Conservation (phyloP, 2,797 vertebrate species). For the Acanthornis magna region DNA sequence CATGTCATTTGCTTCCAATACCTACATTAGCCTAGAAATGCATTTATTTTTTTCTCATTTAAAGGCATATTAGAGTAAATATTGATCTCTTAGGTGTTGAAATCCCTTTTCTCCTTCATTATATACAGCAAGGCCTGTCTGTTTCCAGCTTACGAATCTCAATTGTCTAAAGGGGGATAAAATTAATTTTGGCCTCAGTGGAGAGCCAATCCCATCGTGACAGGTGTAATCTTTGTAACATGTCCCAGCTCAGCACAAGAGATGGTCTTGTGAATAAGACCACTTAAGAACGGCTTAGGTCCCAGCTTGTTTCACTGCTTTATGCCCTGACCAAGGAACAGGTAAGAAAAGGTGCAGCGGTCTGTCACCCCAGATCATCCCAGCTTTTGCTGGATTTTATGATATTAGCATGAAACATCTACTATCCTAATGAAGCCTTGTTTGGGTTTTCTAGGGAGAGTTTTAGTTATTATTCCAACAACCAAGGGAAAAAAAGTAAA, state of each 20-base stretch:
- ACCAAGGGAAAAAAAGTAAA: background rate
- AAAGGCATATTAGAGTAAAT: background rate
- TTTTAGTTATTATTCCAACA: conserved; percentile 28
- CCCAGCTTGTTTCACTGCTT: background rate
- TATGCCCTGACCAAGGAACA: background rate
- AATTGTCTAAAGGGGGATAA: background rate
- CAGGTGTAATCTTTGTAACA: background rate
- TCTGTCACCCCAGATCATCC: background rate
- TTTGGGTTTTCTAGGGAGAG: conserved; percentile 31
- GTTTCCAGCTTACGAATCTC: background rate
- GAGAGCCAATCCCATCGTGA: background rate
- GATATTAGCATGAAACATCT: background rate
- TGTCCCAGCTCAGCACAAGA: background rate
- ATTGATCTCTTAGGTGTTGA: background rate
- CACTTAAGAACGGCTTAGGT: background rate
- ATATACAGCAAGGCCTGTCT: background rate
- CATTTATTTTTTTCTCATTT: background rate
- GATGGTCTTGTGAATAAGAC: too few relatives aligned
- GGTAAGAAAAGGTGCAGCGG: background rate
- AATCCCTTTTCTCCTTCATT: background rate
- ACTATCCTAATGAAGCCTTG: background rate
- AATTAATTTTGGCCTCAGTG: background rate
- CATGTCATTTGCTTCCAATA: background rate
- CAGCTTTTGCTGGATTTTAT: background rate
- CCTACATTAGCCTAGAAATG: background rate